Percentiles rank a stretch among this genome's conserved stretches.
Conservation (phyloP, 2,113 vertebrate species). For the Spermophilus dauricus region DNA sequence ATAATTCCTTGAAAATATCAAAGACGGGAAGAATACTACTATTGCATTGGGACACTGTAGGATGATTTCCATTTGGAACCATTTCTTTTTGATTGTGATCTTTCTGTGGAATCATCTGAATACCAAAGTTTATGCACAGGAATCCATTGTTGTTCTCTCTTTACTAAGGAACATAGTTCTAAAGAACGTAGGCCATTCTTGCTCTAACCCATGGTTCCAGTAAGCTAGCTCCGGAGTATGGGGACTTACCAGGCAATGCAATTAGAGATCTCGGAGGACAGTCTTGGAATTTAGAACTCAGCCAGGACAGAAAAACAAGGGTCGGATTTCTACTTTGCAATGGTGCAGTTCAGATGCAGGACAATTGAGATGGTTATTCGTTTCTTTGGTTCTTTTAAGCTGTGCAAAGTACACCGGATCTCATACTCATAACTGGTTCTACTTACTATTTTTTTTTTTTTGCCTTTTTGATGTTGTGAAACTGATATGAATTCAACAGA, state of each 20-base stretch:
- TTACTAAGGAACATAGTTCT: not conserved
- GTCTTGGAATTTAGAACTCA: not conserved
- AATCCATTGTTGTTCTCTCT: not conserved
- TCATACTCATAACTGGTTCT: not conserved
- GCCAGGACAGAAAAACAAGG: not conserved
- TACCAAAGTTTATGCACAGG: not conserved
- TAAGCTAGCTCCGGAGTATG: not conserved
- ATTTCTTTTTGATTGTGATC: not conserved
- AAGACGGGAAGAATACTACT: not conserved
- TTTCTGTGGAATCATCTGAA: not conserved
- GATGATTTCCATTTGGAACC: not conserved
- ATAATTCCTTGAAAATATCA: not conserved
- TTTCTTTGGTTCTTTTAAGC: not conserved
- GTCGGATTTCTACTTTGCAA: not conserved
- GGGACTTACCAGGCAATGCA: not conserved
- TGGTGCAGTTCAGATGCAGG: not conserved
- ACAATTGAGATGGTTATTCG: fast-evolving
- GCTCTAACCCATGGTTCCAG: not conserved
- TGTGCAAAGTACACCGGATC: not conserved
- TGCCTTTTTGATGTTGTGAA: not conserved
- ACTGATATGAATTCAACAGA: not conserved
- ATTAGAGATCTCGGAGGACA: not conserved
- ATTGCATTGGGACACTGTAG: fast-evolving
- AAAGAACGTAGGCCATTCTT: not conserved
- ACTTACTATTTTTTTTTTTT: not conserved